Evolutionary conservation across 1,140 invertebrate genomes (phyloP).

Genomic region (Drosophila rufa): DNA sequence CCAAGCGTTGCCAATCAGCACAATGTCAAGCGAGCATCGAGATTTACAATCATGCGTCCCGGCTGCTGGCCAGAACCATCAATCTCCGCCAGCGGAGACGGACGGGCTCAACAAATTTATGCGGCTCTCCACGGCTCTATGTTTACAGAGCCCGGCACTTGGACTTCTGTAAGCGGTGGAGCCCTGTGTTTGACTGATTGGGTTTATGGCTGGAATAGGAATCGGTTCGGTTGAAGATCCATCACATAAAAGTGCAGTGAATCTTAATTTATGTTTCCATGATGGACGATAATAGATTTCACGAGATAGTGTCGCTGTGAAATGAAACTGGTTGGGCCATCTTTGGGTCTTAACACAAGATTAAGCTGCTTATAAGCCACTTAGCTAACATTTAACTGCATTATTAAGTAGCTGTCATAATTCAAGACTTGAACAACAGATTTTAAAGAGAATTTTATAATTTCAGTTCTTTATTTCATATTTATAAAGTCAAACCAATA

Average conservation of each 20-base stretch:
- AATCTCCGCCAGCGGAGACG: conserved; percentile 54
- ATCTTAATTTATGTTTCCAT: conserved; percentile 33
- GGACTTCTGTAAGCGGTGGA: conserved; percentile 30
- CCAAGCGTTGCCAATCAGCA: conserved; percentile 60
- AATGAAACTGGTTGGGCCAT: conserved; percentile 22
- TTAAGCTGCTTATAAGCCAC: background rate
- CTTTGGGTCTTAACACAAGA: background rate
- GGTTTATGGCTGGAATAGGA: conserved; percentile 18
- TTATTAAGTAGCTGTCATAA: conserved; percentile 5
- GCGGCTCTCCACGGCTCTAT: conserved; percentile 23
- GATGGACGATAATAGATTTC: conserved; percentile 25
- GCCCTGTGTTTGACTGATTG: conserved; percentile 35
- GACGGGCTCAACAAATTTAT: conserved; percentile 61
- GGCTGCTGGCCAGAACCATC: conserved; percentile 68
- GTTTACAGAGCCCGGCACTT: conserved; percentile 32
- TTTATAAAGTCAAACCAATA: no score
- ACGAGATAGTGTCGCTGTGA: conserved; percentile 8
- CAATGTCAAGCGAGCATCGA: conserved; percentile 66
- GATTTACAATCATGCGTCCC: conserved; percentile 69
- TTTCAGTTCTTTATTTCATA: background rate
- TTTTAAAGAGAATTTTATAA: background rate
- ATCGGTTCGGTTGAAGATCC: conserved; percentile 15
- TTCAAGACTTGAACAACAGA: background rate
- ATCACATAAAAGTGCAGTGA: conserved; percentile 39
- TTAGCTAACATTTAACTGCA: background rate